Conservation (phyloP, 2,888 invertebrate genomes). For the Acrobasis repandana region DNA sequence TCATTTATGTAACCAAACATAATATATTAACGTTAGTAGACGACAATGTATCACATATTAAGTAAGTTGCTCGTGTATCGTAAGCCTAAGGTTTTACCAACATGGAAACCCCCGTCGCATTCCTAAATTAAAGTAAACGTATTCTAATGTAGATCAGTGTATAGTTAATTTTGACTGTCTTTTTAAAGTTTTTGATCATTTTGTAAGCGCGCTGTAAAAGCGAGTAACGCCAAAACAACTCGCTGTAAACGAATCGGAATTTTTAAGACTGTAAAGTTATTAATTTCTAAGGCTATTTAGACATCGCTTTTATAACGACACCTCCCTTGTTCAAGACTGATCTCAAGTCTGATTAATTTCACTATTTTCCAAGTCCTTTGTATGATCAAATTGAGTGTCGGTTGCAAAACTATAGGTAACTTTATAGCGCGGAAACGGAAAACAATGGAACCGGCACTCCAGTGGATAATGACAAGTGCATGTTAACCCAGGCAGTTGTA, state of each 20-base stretch:
- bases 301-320: constrained; percentile 25
- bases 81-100: not conserved
- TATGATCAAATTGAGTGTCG: not conserved
- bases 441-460: too few relatives aligned
- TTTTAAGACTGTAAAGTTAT: constrained; percentile 34
- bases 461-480: too few relatives aligned
- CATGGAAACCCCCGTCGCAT: not conserved
- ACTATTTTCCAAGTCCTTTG: not conserved
- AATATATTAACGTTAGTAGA: not conserved
- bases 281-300: constrained; percentile 32
- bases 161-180: constrained; percentile 30
- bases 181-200: constrained; percentile 26
- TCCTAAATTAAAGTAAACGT: constrained; percentile 19
- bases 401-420: not conserved
- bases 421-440: too few relatives aligned
- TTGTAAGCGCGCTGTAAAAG: constrained; percentile 25
- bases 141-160: constrained; percentile 31
- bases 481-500: too few relatives aligned
- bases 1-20: constrained; percentile 1
- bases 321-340: constrained; percentile 9
- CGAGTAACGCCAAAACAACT: constrained; percentile 29
- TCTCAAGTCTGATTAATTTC: constrained; percentile 53
- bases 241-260: constrained; percentile 28
- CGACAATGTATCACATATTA: not conserved
- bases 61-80: constrained; percentile 7